Conservation (phyloP, 2,888 invertebrate species). For the Sminthurides aquaticus region DNA sequence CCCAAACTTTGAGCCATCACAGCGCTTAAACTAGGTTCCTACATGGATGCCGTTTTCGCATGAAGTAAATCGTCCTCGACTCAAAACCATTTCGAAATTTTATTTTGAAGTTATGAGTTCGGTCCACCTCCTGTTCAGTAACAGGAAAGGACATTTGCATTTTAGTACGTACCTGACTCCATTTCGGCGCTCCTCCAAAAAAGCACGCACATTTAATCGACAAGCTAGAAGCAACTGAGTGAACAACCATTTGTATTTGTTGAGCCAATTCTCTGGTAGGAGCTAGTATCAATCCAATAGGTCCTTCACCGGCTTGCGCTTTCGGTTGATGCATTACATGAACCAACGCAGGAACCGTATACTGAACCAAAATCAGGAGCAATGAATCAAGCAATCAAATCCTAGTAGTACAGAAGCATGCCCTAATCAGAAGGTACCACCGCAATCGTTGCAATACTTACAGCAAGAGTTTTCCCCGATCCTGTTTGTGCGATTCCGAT, state of each 20-base stretch:
- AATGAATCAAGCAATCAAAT: not conserved
- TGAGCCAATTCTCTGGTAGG: slow-evolving; percentile 86
- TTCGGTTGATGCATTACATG: slow-evolving; percentile 87
- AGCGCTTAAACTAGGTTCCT: too few relatives aligned
- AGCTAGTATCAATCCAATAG: slow-evolving; percentile 83
- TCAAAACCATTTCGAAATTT: too few relatives aligned
- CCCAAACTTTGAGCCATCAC: too few relatives aligned
- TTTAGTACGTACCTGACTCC: slow-evolving; percentile 80
- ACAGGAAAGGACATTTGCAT: too few relatives aligned
- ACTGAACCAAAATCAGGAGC: slow-evolving; percentile 47
- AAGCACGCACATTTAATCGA: slow-evolving; percentile 88
- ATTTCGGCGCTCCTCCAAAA: slow-evolving; percentile 96
- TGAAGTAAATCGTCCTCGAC: too few relatives aligned
- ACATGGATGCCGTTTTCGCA: too few relatives aligned
- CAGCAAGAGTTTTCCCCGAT: slow-evolving; percentile 80
- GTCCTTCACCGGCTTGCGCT: slow-evolving; percentile 82
- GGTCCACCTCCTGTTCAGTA: too few relatives aligned
- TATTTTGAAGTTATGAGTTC: too few relatives aligned
- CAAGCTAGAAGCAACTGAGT: slow-evolving; percentile 78
- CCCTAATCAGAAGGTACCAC: too few relatives aligned
- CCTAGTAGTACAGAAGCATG: not conserved
- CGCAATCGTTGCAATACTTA: slow-evolving; percentile 47
- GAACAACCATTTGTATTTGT: slow-evolving; percentile 89
- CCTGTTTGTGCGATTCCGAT: slow-evolving; percentile 95
- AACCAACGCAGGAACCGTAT: slow-evolving; percentile 88